Conservation (phyloP, 2,113 vertebrate genomes). For the Phylloscopus whistleri region DNA sequence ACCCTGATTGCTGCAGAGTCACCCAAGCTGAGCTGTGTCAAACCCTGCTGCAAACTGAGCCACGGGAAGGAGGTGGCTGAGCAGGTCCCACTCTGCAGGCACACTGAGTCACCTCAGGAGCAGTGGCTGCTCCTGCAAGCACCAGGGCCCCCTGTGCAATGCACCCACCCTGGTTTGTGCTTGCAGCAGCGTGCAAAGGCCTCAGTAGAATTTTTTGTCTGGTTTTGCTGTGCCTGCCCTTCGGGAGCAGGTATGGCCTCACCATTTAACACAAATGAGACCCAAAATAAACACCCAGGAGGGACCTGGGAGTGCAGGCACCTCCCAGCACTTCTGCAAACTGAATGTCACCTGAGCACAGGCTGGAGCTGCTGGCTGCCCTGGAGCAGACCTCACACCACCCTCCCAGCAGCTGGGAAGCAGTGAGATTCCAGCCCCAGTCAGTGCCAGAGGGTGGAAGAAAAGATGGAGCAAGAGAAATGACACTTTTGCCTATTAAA, state of each 20-base stretch:
- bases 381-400: too few relatives aligned
- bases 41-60: neutral
- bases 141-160: accelerated
- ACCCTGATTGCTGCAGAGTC: neutral
- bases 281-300: too few relatives aligned
- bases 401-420: neutral
- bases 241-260: neutral
- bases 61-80: neutral
- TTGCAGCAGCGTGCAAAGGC: neutral
- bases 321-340: too few relatives aligned
- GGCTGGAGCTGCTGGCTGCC: too few relatives aligned
- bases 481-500: neutral
- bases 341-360: too few relatives aligned
- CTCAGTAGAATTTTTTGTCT: neutral
- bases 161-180: neutral
- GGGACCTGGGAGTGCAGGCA: too few relatives aligned
- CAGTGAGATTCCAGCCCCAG: neutral
- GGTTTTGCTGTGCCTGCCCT: neutral
- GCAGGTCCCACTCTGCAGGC: neutral
- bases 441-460: neutral
- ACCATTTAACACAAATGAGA: too few relatives aligned
- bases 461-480: neutral
- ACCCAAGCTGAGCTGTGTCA: neutral
- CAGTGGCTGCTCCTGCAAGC: neutral
- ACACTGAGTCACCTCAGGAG: neutral